Conservation (phyloP, 1,140 invertebrate genomes). For the Trissolcus basalis region DNA sequence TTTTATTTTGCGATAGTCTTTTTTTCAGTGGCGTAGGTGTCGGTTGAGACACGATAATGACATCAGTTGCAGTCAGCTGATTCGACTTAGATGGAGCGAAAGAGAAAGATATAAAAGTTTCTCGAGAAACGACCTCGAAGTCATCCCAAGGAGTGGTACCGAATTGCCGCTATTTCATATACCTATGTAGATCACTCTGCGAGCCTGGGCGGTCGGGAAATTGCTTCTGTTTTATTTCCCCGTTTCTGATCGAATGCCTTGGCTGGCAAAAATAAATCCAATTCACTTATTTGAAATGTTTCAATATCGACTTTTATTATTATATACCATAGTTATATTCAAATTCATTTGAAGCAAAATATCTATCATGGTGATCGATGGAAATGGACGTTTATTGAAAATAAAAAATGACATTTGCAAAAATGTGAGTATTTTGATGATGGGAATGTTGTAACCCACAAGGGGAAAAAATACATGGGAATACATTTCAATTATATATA, state of each 20-base stretch:
- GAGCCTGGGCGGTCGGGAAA: conserved; percentile 14
- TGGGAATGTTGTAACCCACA: too few species aligned
- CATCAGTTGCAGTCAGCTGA: conserved; percentile 74
- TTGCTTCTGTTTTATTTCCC: conserved; percentile 4
- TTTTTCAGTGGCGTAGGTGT: conserved; percentile 63
- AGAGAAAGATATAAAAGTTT: conserved; percentile 64
- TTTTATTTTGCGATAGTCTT: too few species aligned
- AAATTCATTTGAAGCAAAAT: too few species aligned
- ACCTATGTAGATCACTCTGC: conserved; percentile 21
- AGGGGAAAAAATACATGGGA: too few species aligned
- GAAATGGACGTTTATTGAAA: too few species aligned
- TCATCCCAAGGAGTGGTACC: background rate
- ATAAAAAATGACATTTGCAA: too few species aligned
- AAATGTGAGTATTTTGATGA: too few species aligned
- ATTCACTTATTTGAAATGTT: too few species aligned
- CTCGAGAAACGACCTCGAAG: conserved; percentile 53
- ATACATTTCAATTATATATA: too few species aligned
- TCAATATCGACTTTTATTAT: too few species aligned
- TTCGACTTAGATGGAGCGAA: conserved; percentile 76
- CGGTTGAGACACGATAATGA: conserved; percentile 63
- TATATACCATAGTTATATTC: too few species aligned
- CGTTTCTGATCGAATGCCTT: background rate
- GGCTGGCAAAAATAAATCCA: background rate
- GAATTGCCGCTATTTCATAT: background rate
- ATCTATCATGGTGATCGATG: too few species aligned